Conservation (phyloP, 2,113 vertebrate species). For the Upupa epops region DNA sequence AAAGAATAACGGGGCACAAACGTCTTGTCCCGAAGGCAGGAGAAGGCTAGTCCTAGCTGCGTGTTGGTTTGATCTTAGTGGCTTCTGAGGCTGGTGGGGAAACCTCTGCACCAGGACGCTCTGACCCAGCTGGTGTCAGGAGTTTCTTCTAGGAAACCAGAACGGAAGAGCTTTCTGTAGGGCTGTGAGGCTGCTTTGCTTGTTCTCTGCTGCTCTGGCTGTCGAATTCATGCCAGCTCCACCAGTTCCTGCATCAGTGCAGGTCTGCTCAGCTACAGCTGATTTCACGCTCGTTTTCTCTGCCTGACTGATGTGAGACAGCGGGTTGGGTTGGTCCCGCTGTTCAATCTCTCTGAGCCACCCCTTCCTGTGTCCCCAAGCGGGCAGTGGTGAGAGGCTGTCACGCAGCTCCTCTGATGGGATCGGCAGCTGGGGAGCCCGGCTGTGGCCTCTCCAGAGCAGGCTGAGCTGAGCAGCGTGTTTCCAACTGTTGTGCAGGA, state of each 20-base stretch:
- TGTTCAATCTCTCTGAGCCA: background rate
- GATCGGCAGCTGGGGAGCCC: background rate
- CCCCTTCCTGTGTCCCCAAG: conserved; percentile 2
- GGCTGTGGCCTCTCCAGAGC: background rate
- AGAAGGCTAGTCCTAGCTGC: background rate
- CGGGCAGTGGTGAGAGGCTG: background rate
- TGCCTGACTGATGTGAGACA: background rate
- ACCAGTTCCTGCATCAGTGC: background rate
- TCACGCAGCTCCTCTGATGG: background rate
- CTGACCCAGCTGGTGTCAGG: background rate
- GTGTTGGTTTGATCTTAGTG: background rate
- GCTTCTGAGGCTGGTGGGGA: background rate
- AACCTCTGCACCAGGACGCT: background rate
- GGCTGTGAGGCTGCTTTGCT: background rate
- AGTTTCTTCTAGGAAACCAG: background rate
- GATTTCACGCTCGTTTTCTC: background rate
- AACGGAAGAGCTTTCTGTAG: background rate
- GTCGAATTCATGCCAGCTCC: background rate
- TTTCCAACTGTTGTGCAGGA: conserved; percentile 77
- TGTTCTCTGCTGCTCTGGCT: background rate
- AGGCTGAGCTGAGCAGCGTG: background rate
- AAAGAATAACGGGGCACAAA: background rate
- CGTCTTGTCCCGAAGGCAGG: background rate
- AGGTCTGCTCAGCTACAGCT: background rate
- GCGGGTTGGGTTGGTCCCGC: background rate